Evolutionary conservation across 2,113 vertebrate genomes (phyloP).

Genomic region (Aldabrachelys gigantea): DNA sequence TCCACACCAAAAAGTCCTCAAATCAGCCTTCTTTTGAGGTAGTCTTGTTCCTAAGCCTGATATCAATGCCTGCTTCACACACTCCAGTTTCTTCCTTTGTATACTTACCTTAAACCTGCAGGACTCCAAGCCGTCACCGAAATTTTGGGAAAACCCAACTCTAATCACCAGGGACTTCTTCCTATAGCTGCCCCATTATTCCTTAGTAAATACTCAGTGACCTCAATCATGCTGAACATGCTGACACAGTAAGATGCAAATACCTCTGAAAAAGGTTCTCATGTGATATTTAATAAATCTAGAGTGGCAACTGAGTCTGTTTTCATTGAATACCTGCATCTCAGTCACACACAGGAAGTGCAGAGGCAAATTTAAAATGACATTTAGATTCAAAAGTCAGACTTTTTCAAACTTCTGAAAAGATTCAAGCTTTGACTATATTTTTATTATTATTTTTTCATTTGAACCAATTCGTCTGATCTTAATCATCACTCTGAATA

Average conservation of each 20-base stretch:
- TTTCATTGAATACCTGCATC: neutral
- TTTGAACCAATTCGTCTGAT: neutral
- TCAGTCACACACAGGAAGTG: neutral
- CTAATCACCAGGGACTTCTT: neutral
- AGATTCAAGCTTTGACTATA: neutral
- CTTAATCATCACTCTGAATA: neutral
- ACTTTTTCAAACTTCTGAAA: neutral
- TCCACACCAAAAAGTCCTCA: neutral
- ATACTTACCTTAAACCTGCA: neutral
- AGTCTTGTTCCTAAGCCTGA: neutral
- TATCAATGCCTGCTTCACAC: accelerated
- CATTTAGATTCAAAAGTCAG: neutral
- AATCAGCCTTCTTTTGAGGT: neutral
- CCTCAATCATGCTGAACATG: neutral
- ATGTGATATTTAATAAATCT: neutral
- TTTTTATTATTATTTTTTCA: neutral
- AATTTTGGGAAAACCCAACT: neutral
- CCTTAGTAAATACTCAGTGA: neutral
- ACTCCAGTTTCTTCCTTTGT: accelerated
- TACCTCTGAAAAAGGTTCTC: neutral
- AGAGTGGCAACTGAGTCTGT: neutral
- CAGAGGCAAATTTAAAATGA: neutral
- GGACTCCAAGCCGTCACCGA: neutral
- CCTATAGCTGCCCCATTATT: neutral
- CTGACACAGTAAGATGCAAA: neutral